A percentile compares a stretch with the other conserved stretches of the same genome.
phyloP scores from a whole-genome alignment of 2,888 invertebrate genomes.

The Rhabditophanes sp. region DNA sequence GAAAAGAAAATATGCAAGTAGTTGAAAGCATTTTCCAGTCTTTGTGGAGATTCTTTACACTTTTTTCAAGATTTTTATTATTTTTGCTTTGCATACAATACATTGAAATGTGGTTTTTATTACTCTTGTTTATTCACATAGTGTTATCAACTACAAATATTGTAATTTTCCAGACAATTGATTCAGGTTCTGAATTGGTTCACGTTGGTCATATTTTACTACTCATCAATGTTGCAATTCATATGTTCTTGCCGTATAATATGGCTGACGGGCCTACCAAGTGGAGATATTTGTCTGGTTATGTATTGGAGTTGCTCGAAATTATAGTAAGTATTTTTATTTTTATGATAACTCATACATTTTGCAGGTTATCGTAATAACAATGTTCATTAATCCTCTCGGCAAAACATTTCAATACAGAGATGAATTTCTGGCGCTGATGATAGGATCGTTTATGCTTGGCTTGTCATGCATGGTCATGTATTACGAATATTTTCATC shows the following conservation, averaged over 20 bases:
- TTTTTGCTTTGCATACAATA: conserved; percentile 7
- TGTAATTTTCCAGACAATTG: conserved; percentile 8
- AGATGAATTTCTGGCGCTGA: too few relatives aligned
- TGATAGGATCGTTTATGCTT: too few relatives aligned
- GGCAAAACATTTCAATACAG: too few relatives aligned
- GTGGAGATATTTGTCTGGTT: conserved; percentile 18
- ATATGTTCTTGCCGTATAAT: conserved; percentile 30
- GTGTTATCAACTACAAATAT: conserved; percentile 8
- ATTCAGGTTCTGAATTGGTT: conserved; percentile 9
- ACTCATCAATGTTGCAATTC: conserved; percentile 20
- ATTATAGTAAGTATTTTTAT: conserved; percentile 15
- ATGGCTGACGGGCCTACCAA: conserved; percentile 26
- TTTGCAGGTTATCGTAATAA: too few relatives aligned
- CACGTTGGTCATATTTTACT: conserved; percentile 14
- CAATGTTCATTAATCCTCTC: too few relatives aligned
- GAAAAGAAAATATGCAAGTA: too few relatives aligned
- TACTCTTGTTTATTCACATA: conserved; percentile 6
- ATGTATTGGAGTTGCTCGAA: conserved; percentile 21
- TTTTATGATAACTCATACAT: too few relatives aligned
- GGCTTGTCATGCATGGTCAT: too few relatives aligned
- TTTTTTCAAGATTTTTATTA: conserved; percentile 14
- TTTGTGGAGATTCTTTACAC: conserved; percentile 21
- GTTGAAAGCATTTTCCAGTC: conserved; percentile 12
- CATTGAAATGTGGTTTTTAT: conserved; percentile 1
- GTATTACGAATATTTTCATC: too few relatives aligned